Evolutionary conservation across 2,888 invertebrate species (phyloP), one percentile per base, ranked within the genome.

Genomic region (Hirtodrosophila alboralis): DNA sequence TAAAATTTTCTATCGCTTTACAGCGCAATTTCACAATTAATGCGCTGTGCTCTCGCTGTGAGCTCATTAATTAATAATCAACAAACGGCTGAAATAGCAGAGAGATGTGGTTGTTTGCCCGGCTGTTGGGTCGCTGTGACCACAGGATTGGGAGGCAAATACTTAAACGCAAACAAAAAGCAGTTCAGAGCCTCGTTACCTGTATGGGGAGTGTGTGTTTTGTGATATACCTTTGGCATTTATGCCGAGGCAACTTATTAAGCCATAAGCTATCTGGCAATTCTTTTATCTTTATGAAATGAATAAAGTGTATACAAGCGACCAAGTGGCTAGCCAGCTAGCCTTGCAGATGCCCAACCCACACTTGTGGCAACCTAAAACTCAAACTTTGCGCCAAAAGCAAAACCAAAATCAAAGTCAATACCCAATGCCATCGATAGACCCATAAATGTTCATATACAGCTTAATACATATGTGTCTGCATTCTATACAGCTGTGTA

Each of bases 401-500:
- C 59, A 60, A 79, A 62, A 43, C 57, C 66, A 67, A 60, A 64
- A 64, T 71, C 83, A 81, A 87, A 83, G 81, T 87, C 81, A 83
- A 83, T 83, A 87, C 69, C 85, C 81, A 83, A 85, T 83, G 87
- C 87, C 87, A 84, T 72, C 75, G 79, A 86, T 78, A 86, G 72
- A 41, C 62, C 64, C 63, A 83, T 71, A 78, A 81, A 67, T 68
- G 72, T 64, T 33, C 52, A 58, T 68, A 52, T 59, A 44, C 33
- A 10, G 18, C 21, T 16, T 13, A 52, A 27, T 43, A 33, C 47
- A 37, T 63, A 12, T 33, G 6, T 34, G 33, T 43, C 12, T 33
- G 13, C 49, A 28, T 43, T 18, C 23, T 5, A 23, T 7, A 4
- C 23, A 23, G 23, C 18, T 27, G 41, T 28, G 4, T 31, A 18